A percentile compares a stretch with the other conserved stretches of the same genome.
These are phyloP conservation scores for Dyspetes luteomarginatus DNA, from an alignment of 2,888 invertebrate genomes.

Conservation along the genomic window DNA sequence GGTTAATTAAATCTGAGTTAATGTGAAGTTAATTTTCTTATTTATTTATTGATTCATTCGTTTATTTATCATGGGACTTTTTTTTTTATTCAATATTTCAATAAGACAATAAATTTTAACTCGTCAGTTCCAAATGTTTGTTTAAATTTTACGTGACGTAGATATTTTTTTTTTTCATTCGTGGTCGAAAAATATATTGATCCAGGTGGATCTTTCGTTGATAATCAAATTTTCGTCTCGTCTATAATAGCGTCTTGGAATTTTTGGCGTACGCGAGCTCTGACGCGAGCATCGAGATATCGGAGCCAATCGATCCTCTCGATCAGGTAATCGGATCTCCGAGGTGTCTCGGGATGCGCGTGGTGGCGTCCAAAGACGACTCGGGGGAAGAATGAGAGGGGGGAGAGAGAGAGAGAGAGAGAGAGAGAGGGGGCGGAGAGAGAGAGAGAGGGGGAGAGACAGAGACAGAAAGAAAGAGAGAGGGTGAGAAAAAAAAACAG, in stretches of 20 bases:
- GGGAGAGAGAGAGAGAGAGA: conserved; percentile 48
- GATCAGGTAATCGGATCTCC: conserved; percentile 71
- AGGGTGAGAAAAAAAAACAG: conserved; percentile 48
- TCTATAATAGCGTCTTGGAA: conserved; percentile 35
- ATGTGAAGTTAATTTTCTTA: too few relatives aligned
- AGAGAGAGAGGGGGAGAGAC: conserved; percentile 50
- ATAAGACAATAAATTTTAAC: too few relatives aligned
- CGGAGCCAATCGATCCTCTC: conserved; percentile 65
- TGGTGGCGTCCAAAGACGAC: conserved; percentile 50
- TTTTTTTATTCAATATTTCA: too few relatives aligned
- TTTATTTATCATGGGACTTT: too few relatives aligned
- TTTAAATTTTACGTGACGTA: not conserved
- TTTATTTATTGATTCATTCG: too few relatives aligned
- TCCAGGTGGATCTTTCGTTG: not conserved
- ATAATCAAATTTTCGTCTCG: not conserved
- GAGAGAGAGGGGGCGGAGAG: conserved; percentile 47
- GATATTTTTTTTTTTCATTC: not conserved
- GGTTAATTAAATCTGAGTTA: too few relatives aligned
- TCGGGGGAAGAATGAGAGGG: conserved; percentile 44
- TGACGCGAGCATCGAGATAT: conserved; percentile 77
- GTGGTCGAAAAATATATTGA: not conserved
- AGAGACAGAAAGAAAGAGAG: conserved; percentile 40
- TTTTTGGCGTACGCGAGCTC: conserved; percentile 78
- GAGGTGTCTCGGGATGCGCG: conserved; percentile 59
- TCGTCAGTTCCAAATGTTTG: not conserved